phyloP scores from a whole-genome alignment of 2,888 invertebrate genomes.

The Frankliniella fusca region DNA sequence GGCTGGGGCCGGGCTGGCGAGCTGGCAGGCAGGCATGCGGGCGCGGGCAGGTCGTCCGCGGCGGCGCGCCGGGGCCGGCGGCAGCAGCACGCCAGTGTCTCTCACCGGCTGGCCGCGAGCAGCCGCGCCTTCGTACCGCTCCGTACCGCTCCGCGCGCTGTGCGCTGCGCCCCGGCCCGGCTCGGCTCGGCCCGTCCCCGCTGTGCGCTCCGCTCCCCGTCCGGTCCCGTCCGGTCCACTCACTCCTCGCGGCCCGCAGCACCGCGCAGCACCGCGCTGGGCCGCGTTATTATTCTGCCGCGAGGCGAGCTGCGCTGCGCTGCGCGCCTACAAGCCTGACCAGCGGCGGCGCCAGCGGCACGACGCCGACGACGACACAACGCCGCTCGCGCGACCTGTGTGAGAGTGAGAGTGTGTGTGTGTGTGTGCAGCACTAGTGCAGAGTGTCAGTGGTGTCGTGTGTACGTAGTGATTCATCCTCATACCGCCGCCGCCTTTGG shows the following conservation, averaged over 20 bases:
- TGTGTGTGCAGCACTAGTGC: background rate
- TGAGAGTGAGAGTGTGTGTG: background rate
- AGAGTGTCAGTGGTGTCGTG: background rate
- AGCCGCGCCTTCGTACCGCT: background rate
- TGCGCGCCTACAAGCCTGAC: background rate
- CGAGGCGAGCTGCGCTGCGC: too few relatives aligned
- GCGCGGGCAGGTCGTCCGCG: background rate
- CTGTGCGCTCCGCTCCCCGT: background rate
- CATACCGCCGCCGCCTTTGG: too few relatives aligned
- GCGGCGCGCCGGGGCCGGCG: background rate
- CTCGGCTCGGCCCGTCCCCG: background rate
- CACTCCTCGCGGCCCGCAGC: too few relatives aligned
- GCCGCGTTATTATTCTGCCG: too few relatives aligned
- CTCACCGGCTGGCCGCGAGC: constrained; percentile 15
- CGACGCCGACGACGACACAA: background rate
- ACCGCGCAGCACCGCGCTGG: too few relatives aligned
- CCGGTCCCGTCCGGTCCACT: background rate
- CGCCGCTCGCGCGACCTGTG: too few relatives aligned
- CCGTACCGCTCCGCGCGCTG: background rate
- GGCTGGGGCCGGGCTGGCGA: background rate
- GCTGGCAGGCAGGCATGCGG: background rate
- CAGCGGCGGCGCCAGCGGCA: background rate
- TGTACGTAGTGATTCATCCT: too few relatives aligned
- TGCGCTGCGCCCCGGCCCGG: background rate
- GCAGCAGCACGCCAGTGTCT: background rate